Evolutionary conservation across 2,797 vertebrate genomes (phyloP), one percentile per base, ranked within the genome.

Genomic region (Morelia viridis): DNA sequence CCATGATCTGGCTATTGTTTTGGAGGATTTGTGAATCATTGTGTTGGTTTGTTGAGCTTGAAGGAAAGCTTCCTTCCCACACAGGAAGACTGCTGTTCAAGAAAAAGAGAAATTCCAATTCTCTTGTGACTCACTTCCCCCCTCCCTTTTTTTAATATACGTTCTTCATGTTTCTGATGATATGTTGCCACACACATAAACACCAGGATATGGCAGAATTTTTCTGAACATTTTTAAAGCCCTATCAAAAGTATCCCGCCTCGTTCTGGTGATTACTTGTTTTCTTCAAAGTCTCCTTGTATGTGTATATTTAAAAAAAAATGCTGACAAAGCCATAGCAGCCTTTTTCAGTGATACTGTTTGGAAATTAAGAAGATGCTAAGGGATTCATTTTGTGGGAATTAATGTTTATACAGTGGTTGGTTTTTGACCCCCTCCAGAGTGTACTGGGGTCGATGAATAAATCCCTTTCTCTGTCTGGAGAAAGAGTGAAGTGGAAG

Each of bases 31-130:
- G 0, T 68, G 58, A 92, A 92, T 90, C 85, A 24, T 85, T 94
- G 85, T 60, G 0, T 85, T 68, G 41, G 76, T 87, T 93, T 96
- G 93, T 90, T 96, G 95, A 95, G 1, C 0, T 92, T 94, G 94
- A 95, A 93, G 85, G 94, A 94, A 94, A 93, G 89, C 41, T 85
- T 89, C 71, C 71, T 84, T 15, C 24, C 3, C 46, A 84, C 11
- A 35, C 35, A 35, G 4, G 31, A 76, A 84, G 46, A 50, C 3
- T 58, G 13, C 17, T 10, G 58, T 57, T 19, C 15, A 57, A 26
- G 57, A 31, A 35, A 60, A 56, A 56, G 2, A 41, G 4, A 11
- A 26, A 46, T 85, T 57, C 53, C 26, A n/a, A 35, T 35, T 60
- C n/a, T 13, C 9, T 19, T 60, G 17, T 60, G 58, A 13, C 58